These are phyloP conservation scores for Lasioglossum morio DNA, from an alignment of 2,888 invertebrate genomes.

Conservation along the genomic window DNA sequence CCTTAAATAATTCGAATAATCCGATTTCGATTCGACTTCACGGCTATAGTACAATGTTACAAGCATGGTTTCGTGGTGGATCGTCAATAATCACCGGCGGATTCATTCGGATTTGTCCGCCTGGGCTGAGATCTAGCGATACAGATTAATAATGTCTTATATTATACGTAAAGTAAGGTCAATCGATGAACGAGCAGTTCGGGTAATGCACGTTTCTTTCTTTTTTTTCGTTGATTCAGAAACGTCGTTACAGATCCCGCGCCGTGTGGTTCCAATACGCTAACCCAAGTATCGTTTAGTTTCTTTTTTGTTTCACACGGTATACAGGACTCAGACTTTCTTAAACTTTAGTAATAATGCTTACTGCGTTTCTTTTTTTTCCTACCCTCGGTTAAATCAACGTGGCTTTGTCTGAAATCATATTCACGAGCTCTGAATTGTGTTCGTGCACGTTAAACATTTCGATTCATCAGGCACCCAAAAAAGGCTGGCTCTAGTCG, in stretches of 20 bases:
- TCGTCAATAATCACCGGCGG: conserved; percentile 36
- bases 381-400: conserved; percentile 68
- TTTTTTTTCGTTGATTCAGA: conserved; percentile 47
- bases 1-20: conserved; percentile 60
- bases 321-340: conserved; percentile 55
- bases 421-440: conserved; percentile 55
- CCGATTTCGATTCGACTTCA: conserved; percentile 44
- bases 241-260: conserved; percentile 56
- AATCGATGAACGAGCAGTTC: conserved; percentile 54
- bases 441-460: conserved; percentile 26
- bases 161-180: conserved; percentile 47
- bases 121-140: conserved; percentile 43
- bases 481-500: conserved; percentile 23
- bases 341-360: conserved; percentile 48
- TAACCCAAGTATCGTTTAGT: conserved; percentile 28
- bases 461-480: conserved; percentile 41
- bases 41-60: conserved; percentile 59
- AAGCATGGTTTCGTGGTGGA: conserved; percentile 46
- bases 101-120: conserved; percentile 34
- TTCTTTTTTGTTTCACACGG: conserved; percentile 29
- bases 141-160: conserved; percentile 44
- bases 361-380: conserved; percentile 44
- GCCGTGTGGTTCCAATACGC: conserved; percentile 46
- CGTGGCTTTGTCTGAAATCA: conserved; percentile 78
- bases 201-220: conserved; percentile 46